These are phyloP conservation scores for Drosophila fulvimacula DNA, from an alignment of 2,888 invertebrate species.

Conservation along the genomic window DNA sequence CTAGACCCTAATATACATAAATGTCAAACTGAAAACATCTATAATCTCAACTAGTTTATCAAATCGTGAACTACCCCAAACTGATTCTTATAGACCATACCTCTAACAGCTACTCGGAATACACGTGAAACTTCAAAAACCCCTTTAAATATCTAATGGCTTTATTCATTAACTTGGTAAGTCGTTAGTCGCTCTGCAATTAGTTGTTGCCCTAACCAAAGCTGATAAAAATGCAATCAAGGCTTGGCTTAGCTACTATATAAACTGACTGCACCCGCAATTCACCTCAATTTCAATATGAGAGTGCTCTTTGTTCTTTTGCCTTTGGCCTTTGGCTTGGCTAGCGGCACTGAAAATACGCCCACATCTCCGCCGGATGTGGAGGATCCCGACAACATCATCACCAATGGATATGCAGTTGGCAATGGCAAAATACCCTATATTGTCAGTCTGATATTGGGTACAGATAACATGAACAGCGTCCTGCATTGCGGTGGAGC, in stretches of 20 bases:
- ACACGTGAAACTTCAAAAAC: too few species aligned
- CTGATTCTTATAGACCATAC: too few species aligned
- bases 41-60: too few species aligned
- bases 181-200: background rate
- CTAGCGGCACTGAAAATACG: constrained; percentile 16
- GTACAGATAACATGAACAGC: constrained; percentile 27
- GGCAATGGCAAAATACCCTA: constrained; percentile 60
- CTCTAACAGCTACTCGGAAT: too few species aligned
- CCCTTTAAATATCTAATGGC: constrained; percentile 23
- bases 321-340: constrained; percentile 12
- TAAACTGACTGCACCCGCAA: background rate
- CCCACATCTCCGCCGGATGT: background rate
- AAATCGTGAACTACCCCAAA: too few species aligned
- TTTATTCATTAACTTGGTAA: constrained; percentile 3
- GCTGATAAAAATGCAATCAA: constrained; percentile 7
- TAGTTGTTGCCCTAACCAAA: background rate
- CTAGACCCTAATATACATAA: background rate
- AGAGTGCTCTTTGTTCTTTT: constrained; percentile 23
- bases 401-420: constrained; percentile 66
- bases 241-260: background rate
- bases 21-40: too few species aligned
- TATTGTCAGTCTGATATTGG: constrained; percentile 59
- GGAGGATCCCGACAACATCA: constrained; percentile 12
- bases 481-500: constrained; percentile 49
- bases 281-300: constrained; percentile 3